Evolutionary conservation across 2,888 invertebrate genomes (phyloP).

Genomic region (Idaea dimidiata): DNA sequence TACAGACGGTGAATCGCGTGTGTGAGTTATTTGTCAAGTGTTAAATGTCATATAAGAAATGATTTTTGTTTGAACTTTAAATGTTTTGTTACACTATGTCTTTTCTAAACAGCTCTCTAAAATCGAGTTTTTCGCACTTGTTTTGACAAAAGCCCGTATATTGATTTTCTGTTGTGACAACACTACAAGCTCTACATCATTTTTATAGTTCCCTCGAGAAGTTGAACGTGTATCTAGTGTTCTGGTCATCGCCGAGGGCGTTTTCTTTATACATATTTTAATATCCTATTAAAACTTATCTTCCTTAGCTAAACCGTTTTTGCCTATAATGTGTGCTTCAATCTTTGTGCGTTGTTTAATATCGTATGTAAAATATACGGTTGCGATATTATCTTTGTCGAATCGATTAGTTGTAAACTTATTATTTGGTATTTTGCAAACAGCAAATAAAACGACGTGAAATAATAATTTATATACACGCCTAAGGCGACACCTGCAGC

Average conservation of each 20-base stretch:
- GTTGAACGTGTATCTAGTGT: conserved; percentile 44
- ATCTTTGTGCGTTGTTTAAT: not conserved
- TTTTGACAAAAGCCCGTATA: conserved; percentile 60
- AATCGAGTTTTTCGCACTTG: conserved; percentile 36
- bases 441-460: not conserved
- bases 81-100: conserved; percentile 23
- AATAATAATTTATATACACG: not conserved
- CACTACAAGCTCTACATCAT: conserved; percentile 60
- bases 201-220: conserved; percentile 62
- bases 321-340: conserved; percentile 12
- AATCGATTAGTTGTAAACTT: no score
- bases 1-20: conserved; percentile 8
- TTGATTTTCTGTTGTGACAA: conserved; percentile 54
- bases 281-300: conserved; percentile 51
- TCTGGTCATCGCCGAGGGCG: conserved; percentile 49
- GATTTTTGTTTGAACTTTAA: conserved; percentile 3
- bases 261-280: conserved; percentile 61
- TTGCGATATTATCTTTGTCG: not conserved
- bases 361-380: not conserved
- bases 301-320: conserved; percentile 22
- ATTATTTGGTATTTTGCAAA: not conserved
- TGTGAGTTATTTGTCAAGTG: conserved; percentile 5
- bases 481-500: not conserved
- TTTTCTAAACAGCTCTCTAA: not conserved
- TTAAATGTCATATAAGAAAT: not conserved